These are phyloP conservation scores for Thamnophis sirtalis DNA, from an alignment of 2,113 vertebrate genomes.

Conservation along the genomic window DNA sequence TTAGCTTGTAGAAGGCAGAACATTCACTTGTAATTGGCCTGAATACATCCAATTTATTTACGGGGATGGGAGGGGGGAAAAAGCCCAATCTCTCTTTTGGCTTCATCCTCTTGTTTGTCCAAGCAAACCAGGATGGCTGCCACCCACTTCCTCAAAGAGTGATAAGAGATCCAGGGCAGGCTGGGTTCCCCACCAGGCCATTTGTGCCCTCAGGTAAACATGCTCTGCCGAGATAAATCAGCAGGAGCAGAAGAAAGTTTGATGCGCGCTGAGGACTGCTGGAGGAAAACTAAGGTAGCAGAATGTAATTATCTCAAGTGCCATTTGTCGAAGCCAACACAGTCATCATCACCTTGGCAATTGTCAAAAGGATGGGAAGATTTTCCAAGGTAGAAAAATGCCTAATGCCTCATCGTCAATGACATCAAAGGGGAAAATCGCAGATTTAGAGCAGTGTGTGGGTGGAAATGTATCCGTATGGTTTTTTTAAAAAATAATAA, in stretches of 20 bases:
- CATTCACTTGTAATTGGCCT: not conserved
- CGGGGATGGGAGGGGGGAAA: not conserved
- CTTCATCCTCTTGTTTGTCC: not conserved
- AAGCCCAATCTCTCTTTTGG: not conserved
- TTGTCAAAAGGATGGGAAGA: not conserved
- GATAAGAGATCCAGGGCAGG: not conserved
- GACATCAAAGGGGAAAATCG: not conserved
- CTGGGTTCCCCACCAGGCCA: not conserved
- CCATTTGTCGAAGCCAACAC: not conserved
- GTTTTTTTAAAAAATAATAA: too few species aligned
- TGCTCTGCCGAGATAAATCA: not conserved
- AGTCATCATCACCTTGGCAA: not conserved
- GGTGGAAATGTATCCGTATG: not conserved
- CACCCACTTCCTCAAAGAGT: not conserved
- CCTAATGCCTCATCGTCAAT: not conserved
- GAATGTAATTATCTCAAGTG: constrained; percentile 1
- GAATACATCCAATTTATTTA: not conserved
- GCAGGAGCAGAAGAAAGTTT: not conserved
- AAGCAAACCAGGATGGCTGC: not conserved
- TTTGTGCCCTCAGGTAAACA: not conserved
- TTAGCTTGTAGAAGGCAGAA: not conserved
- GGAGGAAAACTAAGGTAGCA: constrained; percentile 1
- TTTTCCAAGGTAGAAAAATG: not conserved
- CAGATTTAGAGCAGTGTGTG: not conserved
- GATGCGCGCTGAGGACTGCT: not conserved